A percentile compares a stretch with the other conserved stretches of the same genome.
Evolutionary conservation across 53 echinoderm and acorn worm species (phyloP).

Genomic region (Mesocentrotus franciscanus): DNA sequence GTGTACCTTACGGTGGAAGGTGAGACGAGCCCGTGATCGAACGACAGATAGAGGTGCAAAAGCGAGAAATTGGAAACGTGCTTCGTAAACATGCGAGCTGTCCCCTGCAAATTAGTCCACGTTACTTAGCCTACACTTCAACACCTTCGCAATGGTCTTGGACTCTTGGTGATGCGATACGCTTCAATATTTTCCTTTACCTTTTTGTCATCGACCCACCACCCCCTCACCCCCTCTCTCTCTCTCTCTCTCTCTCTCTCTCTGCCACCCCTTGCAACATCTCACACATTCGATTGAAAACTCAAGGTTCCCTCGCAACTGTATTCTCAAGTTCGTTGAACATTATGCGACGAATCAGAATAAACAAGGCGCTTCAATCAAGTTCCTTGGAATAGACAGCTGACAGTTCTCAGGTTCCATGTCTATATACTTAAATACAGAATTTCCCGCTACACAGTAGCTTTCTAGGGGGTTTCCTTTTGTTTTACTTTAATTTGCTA

Average conservation of each 20-base stretch:
- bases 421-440: too few species aligned
- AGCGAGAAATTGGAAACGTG: constrained; percentile 37
- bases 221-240: not conserved
- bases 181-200: not conserved
- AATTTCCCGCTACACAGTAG: too few species aligned
- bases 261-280: not conserved
- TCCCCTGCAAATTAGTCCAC: constrained; percentile 11
- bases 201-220: not conserved
- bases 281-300: not conserved
- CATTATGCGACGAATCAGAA: not conserved
- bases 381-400: not conserved
- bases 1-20: not conserved
- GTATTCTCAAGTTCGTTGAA: not conserved
- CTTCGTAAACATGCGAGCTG: not conserved
- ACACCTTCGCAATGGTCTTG: not conserved
- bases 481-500: too few species aligned
- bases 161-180: not conserved
- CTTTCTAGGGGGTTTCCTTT: too few species aligned
- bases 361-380: not conserved
- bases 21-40: not conserved
- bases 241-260: not conserved
- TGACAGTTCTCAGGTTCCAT: not conserved
- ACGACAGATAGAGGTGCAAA: not conserved
- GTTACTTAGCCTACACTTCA: not conserved
- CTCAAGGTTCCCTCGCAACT: not conserved